Evolutionary conservation across 2,797 vertebrate species (phyloP).

Genomic region (Chelon labrosus): DNA sequence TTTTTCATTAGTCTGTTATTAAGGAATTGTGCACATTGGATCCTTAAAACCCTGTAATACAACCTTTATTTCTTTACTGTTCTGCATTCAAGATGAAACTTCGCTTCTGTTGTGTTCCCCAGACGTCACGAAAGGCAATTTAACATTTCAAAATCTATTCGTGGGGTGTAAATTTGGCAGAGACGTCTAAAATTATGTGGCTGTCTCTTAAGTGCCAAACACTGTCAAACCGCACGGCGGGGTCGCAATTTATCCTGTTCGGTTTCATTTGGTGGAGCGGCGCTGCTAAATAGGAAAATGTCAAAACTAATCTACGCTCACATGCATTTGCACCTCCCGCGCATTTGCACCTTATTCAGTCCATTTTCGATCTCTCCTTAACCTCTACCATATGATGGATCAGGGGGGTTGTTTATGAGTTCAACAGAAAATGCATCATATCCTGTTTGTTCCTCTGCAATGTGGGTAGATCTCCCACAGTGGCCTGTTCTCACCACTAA

Average conservation of each 20-base stretch:
- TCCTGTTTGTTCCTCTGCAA: slow-evolving; percentile 56
- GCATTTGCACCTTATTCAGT: slow-evolving; percentile 4
- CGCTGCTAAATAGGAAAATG: slow-evolving; percentile 30
- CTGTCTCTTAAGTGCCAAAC: slow-evolving; percentile 21
- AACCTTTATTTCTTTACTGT: neutral
- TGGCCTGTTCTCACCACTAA: slow-evolving; percentile 58
- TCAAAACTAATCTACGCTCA: slow-evolving; percentile 8
- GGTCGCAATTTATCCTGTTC: slow-evolving; percentile 5
- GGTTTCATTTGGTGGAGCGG: neutral
- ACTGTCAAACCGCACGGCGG: neutral
- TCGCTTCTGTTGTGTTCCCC: too few species aligned
- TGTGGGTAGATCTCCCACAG: slow-evolving; percentile 47
- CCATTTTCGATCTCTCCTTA: slow-evolving; percentile 33
- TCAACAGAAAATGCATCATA: slow-evolving; percentile 56
- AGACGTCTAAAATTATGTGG: slow-evolving; percentile 6
- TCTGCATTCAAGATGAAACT: neutral
- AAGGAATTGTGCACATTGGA: neutral
- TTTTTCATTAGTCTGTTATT: neutral
- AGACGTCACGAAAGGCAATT: neutral
- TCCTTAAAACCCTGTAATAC: neutral
- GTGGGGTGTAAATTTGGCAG: slow-evolving; percentile 2
- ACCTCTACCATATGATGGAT: slow-evolving; percentile 55
- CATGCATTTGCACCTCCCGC: neutral
- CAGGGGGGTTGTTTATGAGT: slow-evolving; percentile 57
- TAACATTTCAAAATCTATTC: neutral